Percentiles rank a stretch among this genome's conserved stretches.
Evolutionary conservation across 2,888 invertebrate species (phyloP).

Genomic region (Polyommatus iphigenia): DNA sequence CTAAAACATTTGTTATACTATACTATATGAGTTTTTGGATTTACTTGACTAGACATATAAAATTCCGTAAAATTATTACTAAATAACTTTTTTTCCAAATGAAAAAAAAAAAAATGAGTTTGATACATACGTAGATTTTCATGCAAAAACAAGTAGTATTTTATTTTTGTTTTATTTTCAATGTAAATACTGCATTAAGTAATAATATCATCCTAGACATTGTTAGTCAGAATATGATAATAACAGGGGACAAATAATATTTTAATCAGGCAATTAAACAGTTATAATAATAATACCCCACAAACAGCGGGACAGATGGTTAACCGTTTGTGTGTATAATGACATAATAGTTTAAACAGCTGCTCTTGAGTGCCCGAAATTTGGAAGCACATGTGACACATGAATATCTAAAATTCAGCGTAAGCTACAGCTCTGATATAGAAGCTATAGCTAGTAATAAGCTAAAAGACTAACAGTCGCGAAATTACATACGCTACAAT

Average conservation of each 20-base stretch:
- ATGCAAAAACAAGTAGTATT: no score
- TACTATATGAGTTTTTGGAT: neutral
- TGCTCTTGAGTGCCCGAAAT: neutral
- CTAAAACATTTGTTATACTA: neutral
- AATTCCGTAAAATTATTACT: neutral
- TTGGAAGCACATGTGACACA: neutral
- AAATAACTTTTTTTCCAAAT: neutral
- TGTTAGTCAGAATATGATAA: neutral
- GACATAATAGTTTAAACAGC: conserved; percentile 9
- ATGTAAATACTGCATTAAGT: no score
- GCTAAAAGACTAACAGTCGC: no score
- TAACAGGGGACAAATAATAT: neutral
- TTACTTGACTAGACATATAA: neutral
- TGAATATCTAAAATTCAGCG: neutral
- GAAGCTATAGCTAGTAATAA: neutral
- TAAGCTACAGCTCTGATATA: neutral
- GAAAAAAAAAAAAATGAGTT: no score
- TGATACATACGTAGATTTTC: no score
- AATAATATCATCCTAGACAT: neutral
- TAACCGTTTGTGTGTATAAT: neutral
- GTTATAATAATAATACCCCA: neutral
- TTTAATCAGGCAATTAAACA: neutral
- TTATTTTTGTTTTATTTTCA: no score
- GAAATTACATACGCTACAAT: no score
- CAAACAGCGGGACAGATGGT: neutral